phyloP scores from a whole-genome alignment of 1,140 invertebrate species.

The Conus betulinus region DNA sequence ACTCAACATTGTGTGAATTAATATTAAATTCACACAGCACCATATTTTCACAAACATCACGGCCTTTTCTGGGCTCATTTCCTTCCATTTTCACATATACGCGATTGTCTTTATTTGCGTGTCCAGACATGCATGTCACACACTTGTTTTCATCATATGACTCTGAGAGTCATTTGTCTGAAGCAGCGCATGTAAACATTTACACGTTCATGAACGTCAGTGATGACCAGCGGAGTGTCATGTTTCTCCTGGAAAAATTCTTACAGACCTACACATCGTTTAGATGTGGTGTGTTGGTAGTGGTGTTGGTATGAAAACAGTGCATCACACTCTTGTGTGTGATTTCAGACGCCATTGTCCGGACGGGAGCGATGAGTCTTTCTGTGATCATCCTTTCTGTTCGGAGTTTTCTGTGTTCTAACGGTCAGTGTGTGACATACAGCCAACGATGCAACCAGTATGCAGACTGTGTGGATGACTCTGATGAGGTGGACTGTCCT shows the following conservation, averaged over 20 bases:
- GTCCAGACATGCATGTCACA: background rate
- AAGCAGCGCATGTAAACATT: background rate
- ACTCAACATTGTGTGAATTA: background rate
- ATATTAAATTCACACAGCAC: background rate
- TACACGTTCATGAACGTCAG: background rate
- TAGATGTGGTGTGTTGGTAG: background rate
- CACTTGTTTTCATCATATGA: background rate
- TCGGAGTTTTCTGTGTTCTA: no score
- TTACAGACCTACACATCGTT: background rate
- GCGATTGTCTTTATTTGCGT: background rate
- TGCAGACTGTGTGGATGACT: no score
- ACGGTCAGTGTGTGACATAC: no score
- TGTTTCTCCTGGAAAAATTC: background rate
- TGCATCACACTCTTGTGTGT: background rate
- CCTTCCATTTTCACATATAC: background rate
- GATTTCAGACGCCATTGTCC: no score
- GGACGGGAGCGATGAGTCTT: no score
- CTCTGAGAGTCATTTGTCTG: background rate
- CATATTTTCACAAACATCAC: background rate
- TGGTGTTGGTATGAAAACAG: background rate
- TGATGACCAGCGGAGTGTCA: background rate
- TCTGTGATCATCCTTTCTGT: no score
- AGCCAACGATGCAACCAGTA: no score
- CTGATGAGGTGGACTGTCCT: no score
- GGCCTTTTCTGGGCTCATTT: background rate